Conservation (phyloP, 2,797 vertebrate species). For the Phrynocephalus guinanensis region DNA sequence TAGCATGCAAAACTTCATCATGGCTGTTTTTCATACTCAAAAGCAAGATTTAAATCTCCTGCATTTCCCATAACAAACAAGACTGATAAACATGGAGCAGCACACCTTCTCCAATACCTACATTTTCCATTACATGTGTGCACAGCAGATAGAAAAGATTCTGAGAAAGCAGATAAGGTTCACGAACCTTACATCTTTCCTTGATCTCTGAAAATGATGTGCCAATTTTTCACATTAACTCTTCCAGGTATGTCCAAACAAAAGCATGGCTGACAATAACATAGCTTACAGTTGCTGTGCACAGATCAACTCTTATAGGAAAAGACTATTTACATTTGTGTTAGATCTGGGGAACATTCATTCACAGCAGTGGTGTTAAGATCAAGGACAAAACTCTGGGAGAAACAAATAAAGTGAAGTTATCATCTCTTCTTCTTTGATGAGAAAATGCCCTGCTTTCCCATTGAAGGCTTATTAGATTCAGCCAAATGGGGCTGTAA, state of each 20-base stretch:
- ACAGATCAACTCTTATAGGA: neutral
- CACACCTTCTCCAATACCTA: too few relatives aligned
- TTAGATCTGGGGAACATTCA: conserved; percentile 5
- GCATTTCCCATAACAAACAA: neutral
- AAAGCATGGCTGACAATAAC: neutral
- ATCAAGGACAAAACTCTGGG: conserved; percentile 9
- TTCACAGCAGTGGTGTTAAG: neutral
- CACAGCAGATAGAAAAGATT: neutral
- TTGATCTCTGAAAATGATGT: neutral
- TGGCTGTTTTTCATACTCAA: neutral
- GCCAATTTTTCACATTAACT: neutral
- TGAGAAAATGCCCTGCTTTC: conserved; percentile 11
- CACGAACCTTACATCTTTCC: too few relatives aligned
- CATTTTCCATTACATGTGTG: neutral
- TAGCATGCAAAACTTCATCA: neutral
- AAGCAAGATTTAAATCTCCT: too few relatives aligned
- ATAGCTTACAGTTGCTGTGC: neutral
- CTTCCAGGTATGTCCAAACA: neutral
- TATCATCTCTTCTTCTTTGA: neutral
- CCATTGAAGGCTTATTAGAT: conserved; percentile 12
- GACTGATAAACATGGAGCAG: too few relatives aligned
- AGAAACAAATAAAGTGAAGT: conserved; percentile 5
- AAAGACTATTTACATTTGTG: neutral
- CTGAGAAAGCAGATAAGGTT: neutral
- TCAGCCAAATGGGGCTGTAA: conserved; percentile 5